Conservation (phyloP, 2,888 invertebrate species). For the Epiperipatus broadwayi region DNA sequence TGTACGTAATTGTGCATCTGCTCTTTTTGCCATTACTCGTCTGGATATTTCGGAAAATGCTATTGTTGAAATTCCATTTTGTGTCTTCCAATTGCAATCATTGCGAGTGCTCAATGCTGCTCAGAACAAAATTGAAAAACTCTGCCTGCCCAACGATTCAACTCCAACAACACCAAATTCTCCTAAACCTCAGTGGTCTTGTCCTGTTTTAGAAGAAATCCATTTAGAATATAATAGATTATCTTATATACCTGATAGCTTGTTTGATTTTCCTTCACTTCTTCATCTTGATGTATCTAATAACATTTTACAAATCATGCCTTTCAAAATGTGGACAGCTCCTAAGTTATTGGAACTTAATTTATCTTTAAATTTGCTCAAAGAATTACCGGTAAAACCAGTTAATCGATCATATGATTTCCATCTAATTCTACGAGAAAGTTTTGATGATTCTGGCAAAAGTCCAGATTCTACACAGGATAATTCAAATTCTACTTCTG, state of each 20-base stretch:
- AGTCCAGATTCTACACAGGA: no score
- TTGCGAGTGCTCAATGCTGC: slow-evolving; percentile 61
- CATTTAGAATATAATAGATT: slow-evolving; percentile 59
- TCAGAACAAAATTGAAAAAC: slow-evolving; percentile 62
- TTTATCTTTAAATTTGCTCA: slow-evolving; percentile 65
- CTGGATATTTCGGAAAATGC: slow-evolving; percentile 80
- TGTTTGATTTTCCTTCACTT: slow-evolving; percentile 52
- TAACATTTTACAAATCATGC: slow-evolving; percentile 66
- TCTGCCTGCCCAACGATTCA: no score
- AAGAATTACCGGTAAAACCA: slow-evolving; percentile 39
- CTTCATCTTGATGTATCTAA: slow-evolving; percentile 74
- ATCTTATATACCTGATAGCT: no score
- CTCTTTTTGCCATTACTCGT: slow-evolving; percentile 75
- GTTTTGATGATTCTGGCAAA: no score
- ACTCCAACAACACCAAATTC: slow-evolving; percentile 18
- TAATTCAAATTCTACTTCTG: no score
- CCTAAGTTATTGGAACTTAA: slow-evolving; percentile 69
- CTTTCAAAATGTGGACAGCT: slow-evolving; percentile 64
- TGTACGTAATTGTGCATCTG: slow-evolving; percentile 39
- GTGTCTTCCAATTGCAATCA: slow-evolving; percentile 63
- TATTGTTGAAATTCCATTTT: slow-evolving; percentile 53
- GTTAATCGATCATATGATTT: no score
- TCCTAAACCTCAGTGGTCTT: slow-evolving; percentile 18
- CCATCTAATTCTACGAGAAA: no score
- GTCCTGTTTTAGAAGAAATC: slow-evolving; percentile 64